These are phyloP conservation scores for Dasysyrphus albostriatus DNA, from an alignment of 2,888 invertebrate species.

Conservation along the genomic window DNA sequence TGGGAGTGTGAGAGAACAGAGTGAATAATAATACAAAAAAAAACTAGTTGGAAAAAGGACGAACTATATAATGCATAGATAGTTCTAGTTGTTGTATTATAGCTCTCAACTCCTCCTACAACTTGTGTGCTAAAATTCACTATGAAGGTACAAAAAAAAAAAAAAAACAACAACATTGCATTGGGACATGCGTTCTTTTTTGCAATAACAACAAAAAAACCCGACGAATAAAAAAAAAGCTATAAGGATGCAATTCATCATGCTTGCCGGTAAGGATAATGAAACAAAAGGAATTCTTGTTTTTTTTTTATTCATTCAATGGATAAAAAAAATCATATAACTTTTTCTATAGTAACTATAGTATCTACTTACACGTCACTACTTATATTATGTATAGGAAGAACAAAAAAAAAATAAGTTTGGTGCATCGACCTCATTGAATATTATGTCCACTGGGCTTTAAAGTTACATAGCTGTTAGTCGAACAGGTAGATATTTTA, in stretches of 20 bases:
- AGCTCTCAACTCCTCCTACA: conserved; percentile 75
- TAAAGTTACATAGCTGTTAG: conserved; percentile 7
- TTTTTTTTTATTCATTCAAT: conserved; percentile 44
- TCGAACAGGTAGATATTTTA: conserved; percentile 2
- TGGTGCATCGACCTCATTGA: conserved; percentile 65
- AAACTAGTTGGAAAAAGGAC: conserved; percentile 45
- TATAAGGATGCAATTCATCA: conserved; percentile 74
- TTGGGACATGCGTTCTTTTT: conserved; percentile 71
- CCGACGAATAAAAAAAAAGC: conserved; percentile 33
- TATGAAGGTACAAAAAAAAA: conserved; percentile 1
- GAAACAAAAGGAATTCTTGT: conserved; percentile 63
- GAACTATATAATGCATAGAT: conserved; percentile 71
- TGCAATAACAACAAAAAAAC: conserved; percentile 37
- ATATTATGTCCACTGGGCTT: conserved; percentile 32
- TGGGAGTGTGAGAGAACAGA: conserved; percentile 49
- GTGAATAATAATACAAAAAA: conserved; percentile 3
- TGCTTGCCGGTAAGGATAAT: conserved; percentile 73
- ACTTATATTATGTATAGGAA: no score
- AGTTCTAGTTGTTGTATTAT: conserved; percentile 67
- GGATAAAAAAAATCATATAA: conserved; percentile 48
- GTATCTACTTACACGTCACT: conserved; percentile 28
- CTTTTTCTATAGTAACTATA: conserved; percentile 10
- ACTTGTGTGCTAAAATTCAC: conserved; percentile 55
- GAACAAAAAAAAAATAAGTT: neutral
- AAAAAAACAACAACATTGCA: conserved; percentile 43